phyloP scores from a whole-genome alignment of 2,113 vertebrate genomes.

The Balaenoptera acutorostrata region DNA sequence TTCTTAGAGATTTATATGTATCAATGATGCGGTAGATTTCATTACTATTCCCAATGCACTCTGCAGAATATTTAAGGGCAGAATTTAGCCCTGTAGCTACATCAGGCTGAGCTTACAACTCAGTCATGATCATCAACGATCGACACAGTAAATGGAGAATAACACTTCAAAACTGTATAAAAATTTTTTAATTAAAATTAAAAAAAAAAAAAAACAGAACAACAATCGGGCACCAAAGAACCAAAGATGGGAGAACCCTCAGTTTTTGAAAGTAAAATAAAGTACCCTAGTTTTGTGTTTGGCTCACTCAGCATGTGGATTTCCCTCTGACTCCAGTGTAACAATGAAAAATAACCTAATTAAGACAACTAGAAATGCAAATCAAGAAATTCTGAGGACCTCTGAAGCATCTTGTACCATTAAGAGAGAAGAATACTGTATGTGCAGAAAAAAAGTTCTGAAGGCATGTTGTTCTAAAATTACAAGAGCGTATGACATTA shows the following conservation, averaged over 20 bases:
- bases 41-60: background rate
- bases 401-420: background rate
- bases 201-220: background rate
- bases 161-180: background rate
- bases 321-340: background rate
- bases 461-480: background rate
- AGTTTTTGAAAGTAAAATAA: background rate
- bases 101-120: background rate
- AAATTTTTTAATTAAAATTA: background rate
- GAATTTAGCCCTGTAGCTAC: background rate
- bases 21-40: background rate
- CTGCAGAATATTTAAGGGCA: background rate
- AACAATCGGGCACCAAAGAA: background rate
- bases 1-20: background rate
- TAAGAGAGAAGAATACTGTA: background rate
- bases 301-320: background rate
- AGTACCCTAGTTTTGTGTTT: slow-evolving; percentile 18
- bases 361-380: slow-evolving; percentile 5
- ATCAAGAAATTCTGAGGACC: background rate
- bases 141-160: background rate
- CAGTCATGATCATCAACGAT: background rate
- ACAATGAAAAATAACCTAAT: slow-evolving; percentile 3
- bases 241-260: background rate
- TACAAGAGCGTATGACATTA: background rate
- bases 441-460: background rate